These are phyloP conservation scores for Lasiommata megera DNA, from an alignment of 2,888 invertebrate genomes.

Conservation along the genomic window DNA sequence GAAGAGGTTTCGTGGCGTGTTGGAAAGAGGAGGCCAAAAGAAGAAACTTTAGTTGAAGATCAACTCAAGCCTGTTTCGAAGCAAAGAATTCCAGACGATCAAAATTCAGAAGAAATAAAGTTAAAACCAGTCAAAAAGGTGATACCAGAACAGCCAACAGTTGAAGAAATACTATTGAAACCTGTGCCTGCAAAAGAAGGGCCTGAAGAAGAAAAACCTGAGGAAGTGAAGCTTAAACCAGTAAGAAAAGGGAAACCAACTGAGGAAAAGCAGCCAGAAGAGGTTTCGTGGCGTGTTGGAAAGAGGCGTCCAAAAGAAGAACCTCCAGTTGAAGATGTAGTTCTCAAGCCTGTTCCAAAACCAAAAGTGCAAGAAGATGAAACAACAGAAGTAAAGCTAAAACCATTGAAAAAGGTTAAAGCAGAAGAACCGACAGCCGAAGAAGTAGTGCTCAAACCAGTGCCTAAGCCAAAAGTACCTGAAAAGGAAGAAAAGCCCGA, in stretches of 20 bases:
- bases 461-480: constrained; percentile 42
- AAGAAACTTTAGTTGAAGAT: constrained; percentile 40
- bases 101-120: constrained; percentile 56
- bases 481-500: constrained; percentile 43
- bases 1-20: constrained; percentile 55
- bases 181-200: constrained; percentile 46
- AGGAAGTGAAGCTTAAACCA: constrained; percentile 65
- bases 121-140: constrained; percentile 39
- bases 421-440: constrained; percentile 36
- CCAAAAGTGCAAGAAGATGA: constrained; percentile 48
- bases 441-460: constrained; percentile 44
- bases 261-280: constrained; percentile 32
- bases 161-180: constrained; percentile 52
- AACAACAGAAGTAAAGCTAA: constrained; percentile 45
- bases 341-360: constrained; percentile 49
- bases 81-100: neutral
- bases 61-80: neutral
- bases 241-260: constrained; percentile 33
- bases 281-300: constrained; percentile 32
- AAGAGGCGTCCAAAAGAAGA: constrained; percentile 5
- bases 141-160: constrained; percentile 43
- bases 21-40: constrained; percentile 42
- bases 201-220: constrained; percentile 40
- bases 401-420: constrained; percentile 40
- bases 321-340: constrained; percentile 31